phyloP scores from a whole-genome alignment of 2,888 invertebrate genomes.

The Cryptus armator region DNA sequence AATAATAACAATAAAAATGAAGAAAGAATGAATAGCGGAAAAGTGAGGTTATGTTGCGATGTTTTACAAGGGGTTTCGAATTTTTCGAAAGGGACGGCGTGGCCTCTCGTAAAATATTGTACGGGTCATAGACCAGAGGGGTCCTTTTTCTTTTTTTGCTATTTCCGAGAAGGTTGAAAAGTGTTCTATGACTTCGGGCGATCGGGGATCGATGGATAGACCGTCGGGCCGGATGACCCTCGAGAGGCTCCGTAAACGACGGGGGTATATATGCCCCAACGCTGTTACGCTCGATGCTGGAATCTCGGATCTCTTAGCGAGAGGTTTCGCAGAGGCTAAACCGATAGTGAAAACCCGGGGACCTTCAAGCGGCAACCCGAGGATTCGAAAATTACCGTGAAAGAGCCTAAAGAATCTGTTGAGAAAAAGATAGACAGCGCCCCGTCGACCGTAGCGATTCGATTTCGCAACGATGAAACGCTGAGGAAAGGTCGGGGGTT shows the following conservation, averaged over 20 bases:
- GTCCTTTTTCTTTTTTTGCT: conserved; percentile 7
- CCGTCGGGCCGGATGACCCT: conserved; percentile 13
- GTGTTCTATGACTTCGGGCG: conserved; percentile 14
- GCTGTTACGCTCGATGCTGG: conserved; percentile 1
- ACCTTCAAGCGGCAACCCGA: conserved; percentile 20
- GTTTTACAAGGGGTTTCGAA: neutral
- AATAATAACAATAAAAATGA: neutral
- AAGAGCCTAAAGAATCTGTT: conserved; percentile 15
- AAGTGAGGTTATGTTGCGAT: neutral
- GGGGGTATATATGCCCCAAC: conserved; percentile 31
- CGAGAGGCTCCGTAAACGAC: conserved; percentile 17
- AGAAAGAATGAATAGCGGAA: neutral
- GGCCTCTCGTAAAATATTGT: neutral
- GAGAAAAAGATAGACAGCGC: neutral
- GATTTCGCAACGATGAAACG: conserved; percentile 41
- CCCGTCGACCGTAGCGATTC: conserved; percentile 35
- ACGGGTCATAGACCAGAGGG: neutral
- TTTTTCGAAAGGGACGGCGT: neutral
- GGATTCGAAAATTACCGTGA: conserved; percentile 26
- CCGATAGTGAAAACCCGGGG: conserved; percentile 2
- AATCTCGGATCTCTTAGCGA: conserved; percentile 36
- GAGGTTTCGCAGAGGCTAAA: conserved; percentile 5
- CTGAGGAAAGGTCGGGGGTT: conserved; percentile 42
- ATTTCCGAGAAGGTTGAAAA: conserved; percentile 38
- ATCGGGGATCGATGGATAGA: conserved; percentile 28